These are phyloP conservation scores for Bucco capensis DNA, from an alignment of 2,113 vertebrate genomes.

Conservation along the genomic window DNA sequence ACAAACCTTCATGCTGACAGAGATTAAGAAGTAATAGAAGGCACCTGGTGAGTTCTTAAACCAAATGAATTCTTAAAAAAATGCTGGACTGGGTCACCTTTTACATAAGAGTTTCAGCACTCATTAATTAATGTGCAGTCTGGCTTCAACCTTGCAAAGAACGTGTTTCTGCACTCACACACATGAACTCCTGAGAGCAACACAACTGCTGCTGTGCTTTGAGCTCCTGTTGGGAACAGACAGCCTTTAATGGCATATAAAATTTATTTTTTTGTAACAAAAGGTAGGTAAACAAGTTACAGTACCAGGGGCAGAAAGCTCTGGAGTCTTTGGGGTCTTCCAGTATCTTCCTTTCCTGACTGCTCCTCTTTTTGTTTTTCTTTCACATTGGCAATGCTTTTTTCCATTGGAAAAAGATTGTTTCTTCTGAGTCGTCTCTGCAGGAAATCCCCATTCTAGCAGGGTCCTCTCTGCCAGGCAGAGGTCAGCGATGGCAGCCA, in stretches of 20 bases:
- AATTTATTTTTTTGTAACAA: background rate
- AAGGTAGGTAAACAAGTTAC: background rate
- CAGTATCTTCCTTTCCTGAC: background rate
- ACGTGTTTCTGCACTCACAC: background rate
- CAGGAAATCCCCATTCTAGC: background rate
- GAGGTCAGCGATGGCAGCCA: fast-evolving
- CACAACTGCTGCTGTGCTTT: background rate
- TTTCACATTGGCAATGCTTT: background rate
- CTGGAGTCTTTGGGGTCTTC: background rate
- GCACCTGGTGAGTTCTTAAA: background rate
- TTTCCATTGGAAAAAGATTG: background rate
- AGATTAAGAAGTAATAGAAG: background rate
- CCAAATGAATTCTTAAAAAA: background rate
- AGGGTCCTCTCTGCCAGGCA: background rate
- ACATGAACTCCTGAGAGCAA: fast-evolving
- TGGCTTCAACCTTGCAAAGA: background rate
- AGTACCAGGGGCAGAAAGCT: background rate
- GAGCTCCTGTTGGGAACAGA: background rate
- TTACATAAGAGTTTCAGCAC: background rate
- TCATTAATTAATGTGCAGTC: background rate
- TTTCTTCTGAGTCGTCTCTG: background rate
- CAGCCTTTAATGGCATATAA: background rate
- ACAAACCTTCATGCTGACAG: background rate
- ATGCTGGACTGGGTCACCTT: background rate
- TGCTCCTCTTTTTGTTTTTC: background rate